Evolutionary conservation across 64 coral and sea anemone genomes (phyloP), one percentile per base, ranked within the genome.

Genomic region (Montipora cactus): DNA sequence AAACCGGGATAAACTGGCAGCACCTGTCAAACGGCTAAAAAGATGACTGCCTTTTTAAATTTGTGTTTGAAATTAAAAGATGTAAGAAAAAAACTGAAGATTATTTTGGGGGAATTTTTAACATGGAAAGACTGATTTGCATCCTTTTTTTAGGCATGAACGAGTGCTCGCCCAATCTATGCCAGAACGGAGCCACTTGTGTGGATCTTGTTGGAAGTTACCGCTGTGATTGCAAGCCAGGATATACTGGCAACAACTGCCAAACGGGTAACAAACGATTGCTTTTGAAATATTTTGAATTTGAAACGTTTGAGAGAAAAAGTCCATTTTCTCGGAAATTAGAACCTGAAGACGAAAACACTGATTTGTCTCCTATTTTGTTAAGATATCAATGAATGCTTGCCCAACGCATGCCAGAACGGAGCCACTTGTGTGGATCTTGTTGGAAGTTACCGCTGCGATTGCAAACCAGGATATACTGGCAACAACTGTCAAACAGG

Each of bases 121-220:
- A 57, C 53, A 10, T 7, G 53, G 53, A 57, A 5, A 57, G 10
- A 16, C 5, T 6, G 5, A 57, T 10, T 10, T 57, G 53, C 53
- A 5, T 57, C 10, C 10, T 3, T 57, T 57, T 57, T 5, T 57
- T 10, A 57, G 53, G 3, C 5, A 10, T 57, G 6, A 64, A 78
- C 21, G 87, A 77, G 9, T 89, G 74, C 23, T 2, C 58, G 48
- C 61, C 71, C 1, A 5, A 61, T 12, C 88, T 25, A 0, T 90
- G 88, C 52, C 16, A 67, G 12, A 90, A 90, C 25, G 88, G 88
- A 69, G 88, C 57, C 37, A 79, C 55, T 3, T 90, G 88, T 67
- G 58, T 57, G 13, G 76, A 90, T 58, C 67, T 48, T 21, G 37
- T 79, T 13, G 79, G 67, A 15, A 79, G 64, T 49, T 90, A 90